Percentiles rank a stretch among this genome's conserved stretches.
Conservation (phyloP, 2,888 invertebrate species). For the Morpho deidamia region DNA sequence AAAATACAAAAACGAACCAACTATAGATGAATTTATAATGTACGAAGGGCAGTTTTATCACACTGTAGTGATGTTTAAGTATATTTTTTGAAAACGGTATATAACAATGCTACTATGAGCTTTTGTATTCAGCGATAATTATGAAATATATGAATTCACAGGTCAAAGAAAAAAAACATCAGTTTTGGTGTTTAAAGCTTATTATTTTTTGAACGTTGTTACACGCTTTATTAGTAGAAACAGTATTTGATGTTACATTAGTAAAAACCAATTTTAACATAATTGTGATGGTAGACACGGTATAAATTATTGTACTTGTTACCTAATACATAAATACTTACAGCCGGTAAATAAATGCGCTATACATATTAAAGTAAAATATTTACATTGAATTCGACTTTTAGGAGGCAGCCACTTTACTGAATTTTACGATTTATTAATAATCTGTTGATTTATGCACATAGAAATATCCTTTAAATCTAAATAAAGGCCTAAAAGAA, state of each 20-base stretch:
- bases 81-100: not conserved
- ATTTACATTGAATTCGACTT: slow-evolving; percentile 48
- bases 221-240: slow-evolving; percentile 66
- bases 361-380: slow-evolving; percentile 60
- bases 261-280: slow-evolving; percentile 33
- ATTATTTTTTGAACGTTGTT: slow-evolving; percentile 73
- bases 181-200: slow-evolving; percentile 64
- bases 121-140: too few relatives aligned
- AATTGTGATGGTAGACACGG: slow-evolving; percentile 32
- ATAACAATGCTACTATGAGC: not conserved
- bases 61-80: too few relatives aligned
- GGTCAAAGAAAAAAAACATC: slow-evolving; percentile 27
- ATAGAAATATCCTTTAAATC: too few relatives aligned
- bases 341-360: slow-evolving; percentile 71
- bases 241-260: slow-evolving; percentile 42
- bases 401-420: not conserved
- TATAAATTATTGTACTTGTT: slow-evolving; percentile 38
- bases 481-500: too few relatives aligned
- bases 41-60: too few relatives aligned
- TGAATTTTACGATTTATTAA: too few relatives aligned
- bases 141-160: too few relatives aligned
- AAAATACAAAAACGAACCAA: too few relatives aligned
- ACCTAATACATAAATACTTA: slow-evolving; percentile 55
- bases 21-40: too few relatives aligned
- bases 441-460: too few relatives aligned